phyloP scores from a whole-genome alignment of 2,888 invertebrate species.

The Sisyra terminalis region DNA sequence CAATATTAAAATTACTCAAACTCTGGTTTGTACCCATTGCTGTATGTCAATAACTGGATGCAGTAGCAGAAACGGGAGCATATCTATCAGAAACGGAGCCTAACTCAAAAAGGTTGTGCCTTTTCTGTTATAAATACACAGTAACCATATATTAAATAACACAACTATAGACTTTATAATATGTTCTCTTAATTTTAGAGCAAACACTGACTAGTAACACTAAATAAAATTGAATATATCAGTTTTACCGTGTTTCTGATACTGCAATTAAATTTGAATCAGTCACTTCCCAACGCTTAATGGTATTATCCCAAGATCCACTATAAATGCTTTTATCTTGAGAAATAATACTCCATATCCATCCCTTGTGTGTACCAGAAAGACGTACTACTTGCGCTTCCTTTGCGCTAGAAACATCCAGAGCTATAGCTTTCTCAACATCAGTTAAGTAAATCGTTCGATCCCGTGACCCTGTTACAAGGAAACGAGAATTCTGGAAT shows the following conservation, averaged over 20 bases:
- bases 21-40: too few species aligned
- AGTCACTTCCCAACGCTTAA: not conserved
- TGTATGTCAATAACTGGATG: too few species aligned
- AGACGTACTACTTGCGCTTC: not conserved
- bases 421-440: not conserved
- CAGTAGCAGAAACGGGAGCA: too few species aligned
- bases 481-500: not conserved
- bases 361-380: not conserved
- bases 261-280: not conserved
- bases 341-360: not conserved
- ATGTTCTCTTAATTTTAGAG: too few species aligned
- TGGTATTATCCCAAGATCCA: conserved; percentile 3
- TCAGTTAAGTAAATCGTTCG: not conserved
- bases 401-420: not conserved
- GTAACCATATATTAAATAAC: too few species aligned
- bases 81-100: too few species aligned
- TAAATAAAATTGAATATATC: not conserved
- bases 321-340: not conserved
- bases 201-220: too few species aligned
- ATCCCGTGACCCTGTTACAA: conserved; percentile 2
- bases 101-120: too few species aligned
- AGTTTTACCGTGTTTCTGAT: too few species aligned
- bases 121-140: too few species aligned
- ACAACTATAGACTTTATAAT: too few species aligned
- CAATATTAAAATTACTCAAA: too few species aligned